phyloP scores from a whole-genome alignment of 2,113 vertebrate species.

The Ondatra zibethicus region DNA sequence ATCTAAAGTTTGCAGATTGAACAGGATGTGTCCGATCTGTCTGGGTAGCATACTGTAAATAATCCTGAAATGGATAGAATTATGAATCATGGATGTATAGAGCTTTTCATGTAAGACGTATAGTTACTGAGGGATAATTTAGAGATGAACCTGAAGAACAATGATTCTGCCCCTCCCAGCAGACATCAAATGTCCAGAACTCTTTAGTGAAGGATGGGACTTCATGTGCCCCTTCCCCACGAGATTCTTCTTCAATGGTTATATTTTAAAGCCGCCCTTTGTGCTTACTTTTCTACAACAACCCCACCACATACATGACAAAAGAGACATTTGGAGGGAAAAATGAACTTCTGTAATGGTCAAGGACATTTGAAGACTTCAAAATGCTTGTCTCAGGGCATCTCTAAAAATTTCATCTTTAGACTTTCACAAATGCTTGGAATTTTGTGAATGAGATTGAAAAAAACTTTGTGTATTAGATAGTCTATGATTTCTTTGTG shows the following conservation, averaged over 20 bases:
- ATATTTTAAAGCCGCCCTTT: slow-evolving; percentile 25
- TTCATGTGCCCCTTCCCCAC: background rate
- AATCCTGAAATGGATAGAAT: background rate
- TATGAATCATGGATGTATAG: background rate
- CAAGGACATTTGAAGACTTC: background rate
- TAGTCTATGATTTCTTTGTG: background rate
- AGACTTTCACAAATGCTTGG: slow-evolving; percentile 8
- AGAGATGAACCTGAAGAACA: background rate
- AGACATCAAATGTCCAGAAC: background rate
- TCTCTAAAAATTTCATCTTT: background rate
- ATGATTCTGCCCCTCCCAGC: background rate
- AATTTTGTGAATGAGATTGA: slow-evolving; percentile 32
- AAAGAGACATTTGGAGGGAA: background rate
- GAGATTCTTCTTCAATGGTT: slow-evolving; percentile 11
- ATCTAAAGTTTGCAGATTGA: background rate
- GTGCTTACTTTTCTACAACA: background rate
- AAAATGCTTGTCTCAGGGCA: background rate
- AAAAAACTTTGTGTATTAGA: background rate
- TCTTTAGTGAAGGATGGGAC: background rate
- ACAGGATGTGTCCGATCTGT: background rate
- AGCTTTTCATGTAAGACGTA: background rate
- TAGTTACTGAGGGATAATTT: slow-evolving; percentile 34
- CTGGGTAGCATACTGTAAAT: slow-evolving; percentile 14
- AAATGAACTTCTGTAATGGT: background rate
- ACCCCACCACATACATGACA: background rate